Evolutionary conservation across 1,140 invertebrate genomes (phyloP).

Genomic region (Listronotus oregonensis): DNA sequence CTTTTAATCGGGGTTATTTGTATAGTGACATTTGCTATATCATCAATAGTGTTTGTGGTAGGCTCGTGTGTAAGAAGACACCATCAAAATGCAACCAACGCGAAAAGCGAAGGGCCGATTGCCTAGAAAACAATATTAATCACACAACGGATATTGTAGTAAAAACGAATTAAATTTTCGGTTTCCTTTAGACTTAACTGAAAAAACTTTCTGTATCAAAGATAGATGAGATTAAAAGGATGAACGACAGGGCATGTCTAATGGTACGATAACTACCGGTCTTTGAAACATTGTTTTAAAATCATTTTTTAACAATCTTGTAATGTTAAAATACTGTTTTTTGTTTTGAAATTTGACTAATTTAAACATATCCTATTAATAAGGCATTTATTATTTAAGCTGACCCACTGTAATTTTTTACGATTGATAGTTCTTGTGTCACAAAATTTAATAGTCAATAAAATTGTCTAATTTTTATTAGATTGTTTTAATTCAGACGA

Average conservation of each 20-base stretch:
- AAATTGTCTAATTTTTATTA: no score
- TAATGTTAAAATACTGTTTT: no score
- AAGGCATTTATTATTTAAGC: no score
- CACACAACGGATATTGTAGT: constrained; percentile 46
- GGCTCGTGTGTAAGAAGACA: constrained; percentile 48
- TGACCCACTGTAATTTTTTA: no score
- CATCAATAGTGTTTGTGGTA: constrained; percentile 52
- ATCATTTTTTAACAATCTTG: no score
- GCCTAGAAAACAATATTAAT: constrained; percentile 39
- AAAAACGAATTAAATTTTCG: constrained; percentile 56
- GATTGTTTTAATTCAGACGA: no score
- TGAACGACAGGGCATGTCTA: constrained; percentile 45
- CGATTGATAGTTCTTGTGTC: no score
- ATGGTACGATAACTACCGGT: constrained; percentile 42
- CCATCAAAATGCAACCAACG: constrained; percentile 26
- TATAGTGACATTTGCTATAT: constrained; percentile 47
- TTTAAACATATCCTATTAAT: no score
- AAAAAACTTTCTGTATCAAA: constrained; percentile 52
- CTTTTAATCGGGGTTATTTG: constrained; percentile 48
- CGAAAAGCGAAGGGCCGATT: constrained; percentile 43
- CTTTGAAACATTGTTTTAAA: neutral
- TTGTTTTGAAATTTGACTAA: no score
- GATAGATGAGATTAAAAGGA: constrained; percentile 54
- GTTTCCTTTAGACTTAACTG: constrained; percentile 54
- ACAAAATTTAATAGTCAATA: no score